phyloP scores from a whole-genome alignment of 2,113 vertebrate species.

The Bufo gargarizans region DNA sequence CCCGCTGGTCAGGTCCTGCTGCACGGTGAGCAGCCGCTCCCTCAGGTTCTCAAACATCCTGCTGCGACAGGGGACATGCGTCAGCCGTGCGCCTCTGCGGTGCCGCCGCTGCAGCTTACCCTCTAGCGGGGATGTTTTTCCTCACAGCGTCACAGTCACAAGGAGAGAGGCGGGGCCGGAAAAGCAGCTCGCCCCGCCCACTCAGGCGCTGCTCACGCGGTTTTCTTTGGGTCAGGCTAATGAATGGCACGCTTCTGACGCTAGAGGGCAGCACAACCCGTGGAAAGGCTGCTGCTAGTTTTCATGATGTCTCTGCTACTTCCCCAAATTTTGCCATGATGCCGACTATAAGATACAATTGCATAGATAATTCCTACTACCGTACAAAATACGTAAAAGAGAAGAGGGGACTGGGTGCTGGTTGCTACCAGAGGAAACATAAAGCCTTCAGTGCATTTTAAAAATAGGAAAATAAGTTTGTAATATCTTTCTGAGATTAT shows the following conservation, averaged over 20 bases:
- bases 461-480: no score
- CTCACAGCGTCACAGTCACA: conserved; percentile 33
- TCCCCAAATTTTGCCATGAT: no score
- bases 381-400: no score
- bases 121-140: no score
- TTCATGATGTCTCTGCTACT: no score
- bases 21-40: conserved; percentile 86
- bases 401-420: no score
- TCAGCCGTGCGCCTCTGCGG: neutral
- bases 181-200: neutral
- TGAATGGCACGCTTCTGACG: neutral
- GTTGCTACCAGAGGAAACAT: no score
- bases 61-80: neutral
- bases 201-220: neutral
- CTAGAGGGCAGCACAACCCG: conserved; percentile 8
- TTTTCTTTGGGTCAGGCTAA: neutral
- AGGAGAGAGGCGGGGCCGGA: conserved; percentile 19
- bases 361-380: no score
- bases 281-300: neutral
- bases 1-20: conserved; percentile 91
- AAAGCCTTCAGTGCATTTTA: no score
- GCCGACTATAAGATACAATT: no score
- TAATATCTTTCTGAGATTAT: no score
- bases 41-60: conserved; percentile 89
- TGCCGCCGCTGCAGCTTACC: no score